Base-by-base conservation (phyloP, 35 echinoderm and acorn worm species). In the Acanthaster planci region DNA sequence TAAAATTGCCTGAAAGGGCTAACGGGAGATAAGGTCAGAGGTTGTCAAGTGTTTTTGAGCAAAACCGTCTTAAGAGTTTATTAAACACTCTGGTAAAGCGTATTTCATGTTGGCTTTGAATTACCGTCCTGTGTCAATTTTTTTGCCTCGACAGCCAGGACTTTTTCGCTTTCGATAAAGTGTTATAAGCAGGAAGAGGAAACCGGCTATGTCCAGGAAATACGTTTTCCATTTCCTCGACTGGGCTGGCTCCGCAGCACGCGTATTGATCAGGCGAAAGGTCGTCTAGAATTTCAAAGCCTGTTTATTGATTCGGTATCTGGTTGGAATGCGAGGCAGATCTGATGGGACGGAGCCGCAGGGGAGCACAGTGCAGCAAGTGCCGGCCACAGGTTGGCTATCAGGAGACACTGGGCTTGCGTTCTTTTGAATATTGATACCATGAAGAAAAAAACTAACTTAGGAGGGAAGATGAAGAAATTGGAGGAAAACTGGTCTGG, bases 271-370 rank as follows among this genome's bases (percentile, higher is more conserved):
- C 64, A 72, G 26, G 64, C 26, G 26, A 72, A 16, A 72, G 26
- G 64, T 72, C 30, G 64, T 19, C 64, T 72, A 31, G 29, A 72
- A 34, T 72, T 72, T 72, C 64, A 72, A 72, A 72, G 64, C 64
- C 64, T 72, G 64, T 14, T 26, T 34, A 72, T 72, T 34, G 64
- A 72, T 72, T 72, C 64, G 26, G 64, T 72, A 31, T 72, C 64
- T 72, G 26, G 64, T 72, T 72, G 64, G 64, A 72, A 72, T 72
- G 64, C 64, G 30, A 72, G 34, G 34, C 64, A 26, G 34, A 72
- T 10, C 64, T 72, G 64, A 34, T 26, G 42, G 64, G 64, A 72
- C 64, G 64, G 64, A 15, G 26, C 64, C 64, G 22, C 29, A 27
- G 64, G 64, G 64, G 64, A 72, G 9, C 34, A 31, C 23, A 14